Conservation (phyloP, 2,797 vertebrate species). For the Argyrosomus regius region DNA sequence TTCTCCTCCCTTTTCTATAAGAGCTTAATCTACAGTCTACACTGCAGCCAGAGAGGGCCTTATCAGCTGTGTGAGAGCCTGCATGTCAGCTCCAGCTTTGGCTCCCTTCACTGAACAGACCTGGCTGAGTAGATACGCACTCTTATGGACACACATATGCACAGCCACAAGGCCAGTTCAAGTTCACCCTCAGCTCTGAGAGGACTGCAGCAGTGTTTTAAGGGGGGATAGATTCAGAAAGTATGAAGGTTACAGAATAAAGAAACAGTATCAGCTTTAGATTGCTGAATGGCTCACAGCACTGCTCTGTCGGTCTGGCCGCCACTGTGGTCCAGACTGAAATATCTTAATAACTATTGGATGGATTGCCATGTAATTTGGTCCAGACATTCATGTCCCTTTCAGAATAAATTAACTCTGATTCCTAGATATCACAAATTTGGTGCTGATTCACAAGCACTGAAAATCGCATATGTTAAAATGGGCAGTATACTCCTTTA, state of each 20-base stretch:
- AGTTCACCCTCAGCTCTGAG: conserved; percentile 39
- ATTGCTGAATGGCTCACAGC: background rate
- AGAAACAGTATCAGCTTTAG: background rate
- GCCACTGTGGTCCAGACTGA: background rate
- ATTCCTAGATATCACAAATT: background rate
- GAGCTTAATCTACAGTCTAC: conserved; percentile 71
- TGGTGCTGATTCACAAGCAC: background rate
- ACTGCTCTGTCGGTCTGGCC: background rate
- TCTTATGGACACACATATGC: conserved; percentile 23
- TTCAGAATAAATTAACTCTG: background rate
- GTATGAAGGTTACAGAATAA: conserved; percentile 4
- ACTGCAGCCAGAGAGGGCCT: conserved; percentile 46
- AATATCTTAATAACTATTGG: background rate
- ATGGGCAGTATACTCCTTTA: conserved; percentile 1
- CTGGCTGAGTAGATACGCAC: conserved; percentile 45
- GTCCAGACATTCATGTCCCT: background rate
- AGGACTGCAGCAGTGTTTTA: conserved; percentile 5
- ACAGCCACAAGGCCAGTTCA: conserved; percentile 33
- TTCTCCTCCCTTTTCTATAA: conserved; percentile 59
- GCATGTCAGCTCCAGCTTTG: conserved; percentile 57
- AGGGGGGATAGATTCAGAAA: conserved; percentile 1
- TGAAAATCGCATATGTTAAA: conserved; percentile 15
- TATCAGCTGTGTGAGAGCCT: conserved; percentile 67
- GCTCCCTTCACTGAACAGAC: conserved; percentile 50
- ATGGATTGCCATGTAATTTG: background rate